These are phyloP conservation scores for Agrotis clavis DNA, from an alignment of 2,888 invertebrate genomes.

Conservation along the genomic window DNA sequence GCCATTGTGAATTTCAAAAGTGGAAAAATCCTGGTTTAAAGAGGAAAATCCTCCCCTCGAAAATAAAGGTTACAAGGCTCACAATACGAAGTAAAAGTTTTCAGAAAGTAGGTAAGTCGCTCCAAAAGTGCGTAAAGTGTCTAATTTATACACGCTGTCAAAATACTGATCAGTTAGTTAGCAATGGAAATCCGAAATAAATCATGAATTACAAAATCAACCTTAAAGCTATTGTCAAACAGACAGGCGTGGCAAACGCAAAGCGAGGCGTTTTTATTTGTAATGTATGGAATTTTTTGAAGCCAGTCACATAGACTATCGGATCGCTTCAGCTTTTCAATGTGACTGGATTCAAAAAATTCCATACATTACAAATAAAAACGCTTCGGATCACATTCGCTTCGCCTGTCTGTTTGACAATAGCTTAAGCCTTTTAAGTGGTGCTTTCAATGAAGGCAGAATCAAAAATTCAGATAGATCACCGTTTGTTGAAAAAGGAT, in stretches of 20 bases:
- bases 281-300: too few relatives aligned
- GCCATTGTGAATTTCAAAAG: background rate
- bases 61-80: background rate
- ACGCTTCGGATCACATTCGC: too few relatives aligned
- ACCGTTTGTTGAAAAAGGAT: conserved; percentile 1
- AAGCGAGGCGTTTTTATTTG: too few relatives aligned
- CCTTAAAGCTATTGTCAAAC: too few relatives aligned
- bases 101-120: background rate
- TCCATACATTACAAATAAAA: too few relatives aligned
- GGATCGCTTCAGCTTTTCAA: too few relatives aligned
- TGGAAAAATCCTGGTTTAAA: background rate
- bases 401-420: too few relatives aligned
- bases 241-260: too few relatives aligned
- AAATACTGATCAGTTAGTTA: background rate
- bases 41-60: background rate
- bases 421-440: background rate
- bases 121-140: background rate
- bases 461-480: background rate
- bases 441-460: background rate
- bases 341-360: too few relatives aligned
- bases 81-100: background rate
- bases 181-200: background rate
- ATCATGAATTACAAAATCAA: background rate
- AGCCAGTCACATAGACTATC: too few relatives aligned
- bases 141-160: background rate